These are phyloP conservation scores for Heliothis virescens DNA, from an alignment of 1,140 invertebrate species.

Conservation along the genomic window DNA sequence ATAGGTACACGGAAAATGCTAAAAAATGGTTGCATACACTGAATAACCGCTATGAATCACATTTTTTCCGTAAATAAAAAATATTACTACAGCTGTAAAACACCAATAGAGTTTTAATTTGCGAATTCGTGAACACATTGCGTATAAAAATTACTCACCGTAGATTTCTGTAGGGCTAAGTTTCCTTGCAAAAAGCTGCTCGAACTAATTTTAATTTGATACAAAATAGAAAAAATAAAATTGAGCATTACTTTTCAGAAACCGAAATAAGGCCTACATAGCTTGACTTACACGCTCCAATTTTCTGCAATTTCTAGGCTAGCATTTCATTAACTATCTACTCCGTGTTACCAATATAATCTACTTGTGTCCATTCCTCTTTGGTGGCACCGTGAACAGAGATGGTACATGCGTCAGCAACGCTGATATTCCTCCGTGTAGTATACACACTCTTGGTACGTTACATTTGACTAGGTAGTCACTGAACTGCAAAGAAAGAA, in stretches of 20 bases:
- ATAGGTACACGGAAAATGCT: conserved; percentile 7
- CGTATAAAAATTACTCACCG: conserved; percentile 5
- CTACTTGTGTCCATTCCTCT: conserved; percentile 65
- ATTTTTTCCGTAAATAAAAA: neutral
- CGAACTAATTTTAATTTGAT: too few relatives aligned
- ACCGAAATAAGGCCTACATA: neutral
- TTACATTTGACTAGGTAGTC: conserved; percentile 90
- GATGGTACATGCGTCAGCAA: conserved; percentile 89
- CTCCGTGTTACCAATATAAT: neutral
- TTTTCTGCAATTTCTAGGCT: neutral
- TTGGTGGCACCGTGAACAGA: conserved; percentile 69
- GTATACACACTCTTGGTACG: conserved; percentile 89
- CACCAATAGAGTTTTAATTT: conserved; percentile 8
- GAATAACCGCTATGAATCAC: neutral
- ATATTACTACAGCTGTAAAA: neutral
- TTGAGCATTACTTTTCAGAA: neutral
- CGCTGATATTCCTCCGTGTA: conserved; percentile 91
- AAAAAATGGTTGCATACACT: too few relatives aligned
- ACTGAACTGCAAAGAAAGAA: conserved; percentile 88
- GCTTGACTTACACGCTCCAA: neutral
- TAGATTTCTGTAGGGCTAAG: too few relatives aligned
- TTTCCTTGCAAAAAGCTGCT: too few relatives aligned
- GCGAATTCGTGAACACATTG: neutral
- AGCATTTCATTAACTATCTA: conserved; percentile 13
- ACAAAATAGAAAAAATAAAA: too few relatives aligned